Percentiles rank a stretch among this genome's conserved stretches.
phyloP scores from a whole-genome alignment of 2,888 invertebrate genomes.

The Rhagonycha fulva region DNA sequence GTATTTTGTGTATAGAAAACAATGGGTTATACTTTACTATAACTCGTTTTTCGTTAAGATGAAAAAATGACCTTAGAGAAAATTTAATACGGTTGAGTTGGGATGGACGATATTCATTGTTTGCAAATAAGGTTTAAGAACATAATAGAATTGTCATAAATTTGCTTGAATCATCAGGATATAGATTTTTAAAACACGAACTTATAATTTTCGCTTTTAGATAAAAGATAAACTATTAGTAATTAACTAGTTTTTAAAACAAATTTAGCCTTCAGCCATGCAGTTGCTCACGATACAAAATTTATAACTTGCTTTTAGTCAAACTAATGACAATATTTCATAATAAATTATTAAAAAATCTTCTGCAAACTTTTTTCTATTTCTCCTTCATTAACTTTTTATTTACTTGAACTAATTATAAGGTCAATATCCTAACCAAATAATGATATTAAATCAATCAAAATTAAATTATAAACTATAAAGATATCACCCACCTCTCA shows the following conservation, averaged over 20 bases:
- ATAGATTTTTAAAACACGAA: conserved; percentile 4
- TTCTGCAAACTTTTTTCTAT: neutral
- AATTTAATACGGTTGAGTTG: neutral
- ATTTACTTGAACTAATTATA: neutral
- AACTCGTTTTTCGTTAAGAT: neutral
- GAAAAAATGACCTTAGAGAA: conserved; percentile 3
- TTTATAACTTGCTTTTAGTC: neutral
- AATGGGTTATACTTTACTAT: neutral
- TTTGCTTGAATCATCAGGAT: conserved; percentile 14
- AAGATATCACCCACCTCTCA: neutral
- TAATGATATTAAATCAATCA: neutral
- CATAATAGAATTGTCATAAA: conserved; percentile 19
- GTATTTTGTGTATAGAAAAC: neutral
- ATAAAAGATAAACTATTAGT: conserved; percentile 1
- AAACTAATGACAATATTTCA: conserved; percentile 1
- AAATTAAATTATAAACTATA: neutral
- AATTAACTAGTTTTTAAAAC: conserved; percentile 11
- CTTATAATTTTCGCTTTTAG: conserved; percentile 4
- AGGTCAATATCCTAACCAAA: neutral
- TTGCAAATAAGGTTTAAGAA: conserved; percentile 18
- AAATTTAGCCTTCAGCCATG: conserved; percentile 6
- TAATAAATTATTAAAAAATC: neutral
- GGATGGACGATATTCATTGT: conserved; percentile 12
- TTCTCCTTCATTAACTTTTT: neutral
- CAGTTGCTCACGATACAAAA: conserved; percentile 9